A percentile compares a stretch with the other conserved stretches of the same genome.
Evolutionary conservation across 2,113 vertebrate species (phyloP).

Genomic region (Petrocephalus microphthalmus): DNA sequence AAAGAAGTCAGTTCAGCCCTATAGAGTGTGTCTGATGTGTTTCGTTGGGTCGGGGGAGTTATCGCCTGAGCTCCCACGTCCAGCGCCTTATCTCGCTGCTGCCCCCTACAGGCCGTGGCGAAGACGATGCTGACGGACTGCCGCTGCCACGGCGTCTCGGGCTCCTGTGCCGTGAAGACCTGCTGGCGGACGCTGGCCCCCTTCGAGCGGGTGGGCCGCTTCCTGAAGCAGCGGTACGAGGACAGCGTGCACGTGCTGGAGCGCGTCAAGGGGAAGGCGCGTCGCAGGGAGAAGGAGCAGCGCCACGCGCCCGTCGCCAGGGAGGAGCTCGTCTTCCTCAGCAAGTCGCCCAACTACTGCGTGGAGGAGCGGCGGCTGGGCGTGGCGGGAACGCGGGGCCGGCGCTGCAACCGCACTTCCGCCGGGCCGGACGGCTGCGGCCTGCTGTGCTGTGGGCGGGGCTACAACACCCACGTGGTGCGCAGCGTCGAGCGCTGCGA

Average conservation of each 20-base stretch:
- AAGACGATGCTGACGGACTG: conserved; percentile 86
- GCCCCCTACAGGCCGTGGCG: conserved; percentile 68
- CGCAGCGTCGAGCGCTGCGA: conserved; percentile 82
- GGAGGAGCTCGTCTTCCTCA: conserved; percentile 80
- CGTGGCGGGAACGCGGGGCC: conserved; percentile 78
- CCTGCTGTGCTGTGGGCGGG: conserved; percentile 87
- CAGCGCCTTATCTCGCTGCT: not conserved
- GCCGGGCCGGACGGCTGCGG: conserved; percentile 77
- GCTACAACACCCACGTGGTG: conserved; percentile 91
- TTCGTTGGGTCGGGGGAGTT: not conserved
- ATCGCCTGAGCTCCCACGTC: not conserved
- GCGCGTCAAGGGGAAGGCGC: conserved; percentile 66
- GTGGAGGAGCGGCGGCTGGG: conserved; percentile 74
- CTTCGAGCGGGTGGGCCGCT: conserved; percentile 77
- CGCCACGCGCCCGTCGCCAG: conserved; percentile 56
- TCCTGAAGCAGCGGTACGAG: conserved; percentile 90
- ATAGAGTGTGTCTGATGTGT: not conserved
- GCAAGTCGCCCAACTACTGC: conserved; percentile 93
- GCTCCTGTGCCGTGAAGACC: conserved; percentile 94
- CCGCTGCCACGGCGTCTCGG: conserved; percentile 91
- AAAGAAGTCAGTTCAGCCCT: not conserved
- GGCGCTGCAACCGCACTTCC: conserved; percentile 82
- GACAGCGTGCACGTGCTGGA: conserved; percentile 79
- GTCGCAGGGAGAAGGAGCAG: conserved; percentile 74
- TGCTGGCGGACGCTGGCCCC: conserved; percentile 91